Percentiles rank a stretch among this genome's conserved stretches.
Evolutionary conservation across 2,888 invertebrate genomes (phyloP).

Genomic region (Coelogynopora nodosa): DNA sequence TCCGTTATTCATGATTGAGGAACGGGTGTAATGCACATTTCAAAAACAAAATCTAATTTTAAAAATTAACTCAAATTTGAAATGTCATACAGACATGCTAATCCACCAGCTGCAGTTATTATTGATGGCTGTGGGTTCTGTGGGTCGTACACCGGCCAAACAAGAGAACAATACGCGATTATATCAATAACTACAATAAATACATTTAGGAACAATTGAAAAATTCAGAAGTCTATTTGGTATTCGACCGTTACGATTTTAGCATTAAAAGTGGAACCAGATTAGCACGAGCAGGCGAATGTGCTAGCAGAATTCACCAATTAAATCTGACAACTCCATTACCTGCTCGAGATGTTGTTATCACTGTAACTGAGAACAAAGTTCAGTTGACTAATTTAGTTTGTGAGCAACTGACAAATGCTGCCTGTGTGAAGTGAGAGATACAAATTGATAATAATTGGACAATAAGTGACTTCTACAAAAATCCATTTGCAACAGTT

Average conservation of each 20-base stretch:
- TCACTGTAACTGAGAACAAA: slow-evolving; percentile 47
- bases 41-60: background rate
- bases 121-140: background rate
- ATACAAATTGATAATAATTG: slow-evolving; percentile 26
- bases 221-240: no score
- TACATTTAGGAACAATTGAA: no score
- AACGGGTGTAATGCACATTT: background rate
- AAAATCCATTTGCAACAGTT: slow-evolving; percentile 38
- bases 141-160: background rate
- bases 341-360: slow-evolving; percentile 45
- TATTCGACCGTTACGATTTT: slow-evolving; percentile 47
- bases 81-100: background rate
- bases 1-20: background rate
- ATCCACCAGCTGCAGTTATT: background rate
- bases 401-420: slow-evolving; percentile 41
- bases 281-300: slow-evolving; percentile 15
- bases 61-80: background rate
- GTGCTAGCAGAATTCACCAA: slow-evolving; percentile 32
- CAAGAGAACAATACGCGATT: background rate
- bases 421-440: slow-evolving; percentile 33
- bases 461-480: background rate
- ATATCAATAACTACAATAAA: background rate
- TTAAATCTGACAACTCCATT: slow-evolving; percentile 44
- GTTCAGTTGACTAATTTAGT: slow-evolving; percentile 47
- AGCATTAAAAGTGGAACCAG: slow-evolving; percentile 47